Base-by-base conservation (phyloP, 64 coral and sea anemone species). In the Hydrozoanthus tunicans region DNA sequence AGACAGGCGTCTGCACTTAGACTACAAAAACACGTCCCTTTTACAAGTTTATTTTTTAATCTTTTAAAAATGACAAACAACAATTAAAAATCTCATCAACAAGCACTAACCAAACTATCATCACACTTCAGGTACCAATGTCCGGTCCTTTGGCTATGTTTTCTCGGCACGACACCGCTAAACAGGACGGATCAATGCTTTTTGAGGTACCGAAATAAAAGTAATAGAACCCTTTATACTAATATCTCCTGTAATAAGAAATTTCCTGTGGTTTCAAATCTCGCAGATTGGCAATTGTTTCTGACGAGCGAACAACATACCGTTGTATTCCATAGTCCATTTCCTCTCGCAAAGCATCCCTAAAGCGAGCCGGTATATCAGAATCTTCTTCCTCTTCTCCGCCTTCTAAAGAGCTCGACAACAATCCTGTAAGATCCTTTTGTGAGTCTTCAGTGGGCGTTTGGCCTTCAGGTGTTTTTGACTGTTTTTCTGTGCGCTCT, bases 201-300 rank as follows among this genome's bases (percentile, higher is more conserved):
- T 43, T 43, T 43, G 32, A 43, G 32, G 32, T 43, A 43, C 32
- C 32, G 32, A 43, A 43, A 43, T 43, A 43, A 43, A 43, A 43
- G 32, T 43, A 43, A 43, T 43, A 43, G 32, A 2, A 43, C 32
- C 32, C 64, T 17, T 66, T 66, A 66, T 15, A 9, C 43, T 73
- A 73, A 27, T 76, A 76, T 12, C 10, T 20, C 72, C 20, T 85
- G 79, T 76, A 78, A 74, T 69, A 91, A 43, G 78, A 23, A n/a
- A 93, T 74, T 81, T 96, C 94, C 79, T 96, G 91, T 14, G 94
- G 94, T 5, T 70, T 93, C 56, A 96, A 77, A 74, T 96, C 94
- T 82, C 94, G 81, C 64, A 96, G 83, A 65, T 88, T 93, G 52
- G 94, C 94, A 81, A 96, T 96, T 81, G 59, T 79, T 86, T 88